Evolutionary conservation across 2,113 vertebrate species (phyloP).

Genomic region (Hemicordylus capensis): DNA sequence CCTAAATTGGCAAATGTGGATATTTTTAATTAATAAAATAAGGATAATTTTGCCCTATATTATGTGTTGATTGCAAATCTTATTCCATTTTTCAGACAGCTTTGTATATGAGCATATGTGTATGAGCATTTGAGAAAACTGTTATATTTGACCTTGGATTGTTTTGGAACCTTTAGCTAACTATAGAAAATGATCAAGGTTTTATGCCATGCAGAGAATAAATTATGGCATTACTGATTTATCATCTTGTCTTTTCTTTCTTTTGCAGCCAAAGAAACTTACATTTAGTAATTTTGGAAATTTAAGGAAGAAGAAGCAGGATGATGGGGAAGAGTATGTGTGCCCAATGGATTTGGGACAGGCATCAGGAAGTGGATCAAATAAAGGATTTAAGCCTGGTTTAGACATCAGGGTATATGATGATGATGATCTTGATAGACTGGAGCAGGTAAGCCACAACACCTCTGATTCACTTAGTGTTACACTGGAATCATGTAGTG

Average conservation of each 20-base stretch:
- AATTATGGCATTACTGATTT: constrained; percentile 19
- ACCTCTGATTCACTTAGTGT: not conserved
- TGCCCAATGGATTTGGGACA: constrained; percentile 97
- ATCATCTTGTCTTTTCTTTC: constrained; percentile 11
- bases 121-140: no score
- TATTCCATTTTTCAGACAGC: not conserved
- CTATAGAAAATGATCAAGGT: not conserved
- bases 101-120: not conserved
- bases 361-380: constrained; percentile 83
- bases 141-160: not conserved
- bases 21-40: not conserved
- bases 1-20: not conserved
- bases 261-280: constrained; percentile 89
- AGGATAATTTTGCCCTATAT: not conserved
- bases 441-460: constrained; percentile 88
- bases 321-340: constrained; percentile 94
- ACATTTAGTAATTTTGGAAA: constrained; percentile 91
- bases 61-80: not conserved
- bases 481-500: not conserved
- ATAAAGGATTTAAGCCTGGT: constrained; percentile 84
- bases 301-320: constrained; percentile 92
- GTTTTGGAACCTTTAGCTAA: not conserved
- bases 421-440: constrained; percentile 89
- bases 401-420: constrained; percentile 89
- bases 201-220: not conserved